Percentiles rank a stretch among this genome's conserved stretches.
Evolutionary conservation across 2,888 invertebrate species (phyloP).

Genomic region (Leucania comma): DNA sequence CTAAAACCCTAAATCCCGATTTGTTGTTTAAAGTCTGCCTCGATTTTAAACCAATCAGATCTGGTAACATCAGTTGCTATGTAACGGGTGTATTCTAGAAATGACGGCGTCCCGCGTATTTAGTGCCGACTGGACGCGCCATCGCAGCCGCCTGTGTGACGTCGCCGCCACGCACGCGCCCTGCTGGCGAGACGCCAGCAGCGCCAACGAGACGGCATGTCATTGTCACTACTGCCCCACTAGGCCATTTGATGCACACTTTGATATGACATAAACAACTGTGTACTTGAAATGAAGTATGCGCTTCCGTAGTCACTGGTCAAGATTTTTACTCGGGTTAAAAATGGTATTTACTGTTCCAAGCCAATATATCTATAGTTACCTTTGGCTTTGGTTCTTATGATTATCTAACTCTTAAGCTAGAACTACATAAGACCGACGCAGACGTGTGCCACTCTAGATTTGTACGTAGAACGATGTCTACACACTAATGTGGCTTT

Average conservation of each 20-base stretch:
- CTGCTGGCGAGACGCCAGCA: constrained; percentile 78
- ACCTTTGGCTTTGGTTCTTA: neutral
- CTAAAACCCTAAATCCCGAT: too few species aligned
- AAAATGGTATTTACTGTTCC: neutral
- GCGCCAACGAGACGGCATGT: constrained; percentile 74
- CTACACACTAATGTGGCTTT: too few species aligned
- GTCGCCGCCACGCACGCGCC: constrained; percentile 73
- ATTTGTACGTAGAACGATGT: too few species aligned
- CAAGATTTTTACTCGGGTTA: constrained; percentile 23
- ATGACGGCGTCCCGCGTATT: constrained; percentile 39
- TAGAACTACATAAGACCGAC: too few species aligned
- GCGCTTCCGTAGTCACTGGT: constrained; percentile 65
- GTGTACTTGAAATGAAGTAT: constrained; percentile 66
- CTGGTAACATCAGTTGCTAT: too few species aligned
- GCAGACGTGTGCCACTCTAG: too few species aligned
- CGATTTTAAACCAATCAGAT: too few species aligned
- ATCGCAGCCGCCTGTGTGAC: constrained; percentile 52
- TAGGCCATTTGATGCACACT: constrained; percentile 71
- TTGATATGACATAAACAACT: constrained; percentile 67
- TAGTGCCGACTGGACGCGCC: constrained; percentile 50
- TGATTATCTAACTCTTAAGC: too few species aligned
- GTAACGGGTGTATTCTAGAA: constrained; percentile 72
- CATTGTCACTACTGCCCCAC: constrained; percentile 74
- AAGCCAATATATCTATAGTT: neutral
- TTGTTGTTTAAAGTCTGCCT: too few species aligned